Conservation (phyloP, 2,797 vertebrate genomes). For the Coranthus polyacanthus region DNA sequence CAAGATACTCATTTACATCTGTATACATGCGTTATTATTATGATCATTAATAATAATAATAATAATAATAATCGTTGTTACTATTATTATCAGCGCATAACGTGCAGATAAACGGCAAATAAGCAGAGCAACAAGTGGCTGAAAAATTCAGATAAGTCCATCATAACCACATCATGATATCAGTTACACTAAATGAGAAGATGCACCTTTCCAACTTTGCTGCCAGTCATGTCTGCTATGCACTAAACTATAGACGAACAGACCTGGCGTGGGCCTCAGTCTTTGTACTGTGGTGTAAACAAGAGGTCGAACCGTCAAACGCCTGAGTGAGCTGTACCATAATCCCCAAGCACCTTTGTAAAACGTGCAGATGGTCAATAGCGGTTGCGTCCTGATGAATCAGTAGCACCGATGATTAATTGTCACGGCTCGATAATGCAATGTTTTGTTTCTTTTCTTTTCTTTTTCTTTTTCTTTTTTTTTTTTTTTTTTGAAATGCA, state of each 20-base stretch:
- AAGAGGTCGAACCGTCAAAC: conserved; percentile 75
- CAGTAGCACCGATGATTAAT: conserved; percentile 38
- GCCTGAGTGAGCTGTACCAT: conserved; percentile 71
- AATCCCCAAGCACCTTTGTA: conserved; percentile 56
- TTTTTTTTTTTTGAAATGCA: background rate
- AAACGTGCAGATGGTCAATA: conserved; percentile 34
- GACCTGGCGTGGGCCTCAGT: conserved; percentile 69
- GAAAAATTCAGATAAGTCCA: conserved; percentile 5
- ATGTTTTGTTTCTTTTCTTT: too few relatives aligned
- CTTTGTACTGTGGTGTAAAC: conserved; percentile 77
- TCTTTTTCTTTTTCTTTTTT: too few relatives aligned
- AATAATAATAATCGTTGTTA: background rate
- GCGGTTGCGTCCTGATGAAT: background rate
- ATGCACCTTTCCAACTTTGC: conserved; percentile 51
- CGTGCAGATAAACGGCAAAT: background rate
- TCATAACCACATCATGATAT: conserved; percentile 32
- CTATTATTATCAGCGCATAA: too few relatives aligned
- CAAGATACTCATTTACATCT: too few relatives aligned
- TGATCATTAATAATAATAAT: background rate
- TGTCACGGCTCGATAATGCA: background rate
- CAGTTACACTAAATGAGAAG: conserved; percentile 44
- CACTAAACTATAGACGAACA: conserved; percentile 41
- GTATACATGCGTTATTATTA: background rate
- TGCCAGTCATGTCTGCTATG: conserved; percentile 54
- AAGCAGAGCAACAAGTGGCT: conserved; percentile 20